A percentile compares a stretch with the other conserved stretches of the same genome.
Evolutionary conservation across 92 coral and sea anemone species (phyloP).

Genomic region (Phenganax stokvisi): DNA sequence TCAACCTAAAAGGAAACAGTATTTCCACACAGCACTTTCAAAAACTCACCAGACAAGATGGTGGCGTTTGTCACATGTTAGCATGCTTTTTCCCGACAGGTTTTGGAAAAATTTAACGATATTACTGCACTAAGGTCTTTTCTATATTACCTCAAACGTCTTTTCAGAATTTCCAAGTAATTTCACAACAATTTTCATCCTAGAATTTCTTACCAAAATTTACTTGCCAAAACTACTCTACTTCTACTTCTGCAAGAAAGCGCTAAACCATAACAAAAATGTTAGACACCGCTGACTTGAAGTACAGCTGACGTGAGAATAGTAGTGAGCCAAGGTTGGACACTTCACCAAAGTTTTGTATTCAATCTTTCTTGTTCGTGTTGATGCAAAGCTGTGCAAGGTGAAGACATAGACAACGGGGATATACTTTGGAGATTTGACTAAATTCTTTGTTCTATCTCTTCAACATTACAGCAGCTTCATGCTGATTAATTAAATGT

Average conservation of each 20-base stretch:
- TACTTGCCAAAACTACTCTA: neutral
- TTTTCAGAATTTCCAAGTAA: constrained; percentile 67
- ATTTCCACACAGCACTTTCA: neutral
- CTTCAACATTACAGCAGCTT: neutral
- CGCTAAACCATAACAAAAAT: neutral
- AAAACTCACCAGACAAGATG: neutral
- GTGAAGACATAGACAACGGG: no score
- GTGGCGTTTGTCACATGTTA: neutral
- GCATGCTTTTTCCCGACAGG: neutral
- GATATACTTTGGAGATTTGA: no score
- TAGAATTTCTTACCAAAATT: neutral
- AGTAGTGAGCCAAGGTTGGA: neutral
- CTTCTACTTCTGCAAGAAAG: neutral
- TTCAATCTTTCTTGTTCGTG: no score
- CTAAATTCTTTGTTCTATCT: no score
- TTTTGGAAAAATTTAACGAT: neutral
- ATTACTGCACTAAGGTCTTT: neutral
- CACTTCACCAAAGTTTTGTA: no score
- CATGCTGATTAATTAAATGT: neutral
- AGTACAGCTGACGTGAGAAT: neutral
- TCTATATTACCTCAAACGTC: constrained; percentile 56
- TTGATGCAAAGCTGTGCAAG: no score
- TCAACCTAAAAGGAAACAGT: constrained; percentile 47
- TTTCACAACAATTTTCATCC: constrained; percentile 66
- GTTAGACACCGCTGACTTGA: neutral